Base-by-base conservation (phyloP, 2,888 invertebrate species). In the Melitaea athalia region DNA sequence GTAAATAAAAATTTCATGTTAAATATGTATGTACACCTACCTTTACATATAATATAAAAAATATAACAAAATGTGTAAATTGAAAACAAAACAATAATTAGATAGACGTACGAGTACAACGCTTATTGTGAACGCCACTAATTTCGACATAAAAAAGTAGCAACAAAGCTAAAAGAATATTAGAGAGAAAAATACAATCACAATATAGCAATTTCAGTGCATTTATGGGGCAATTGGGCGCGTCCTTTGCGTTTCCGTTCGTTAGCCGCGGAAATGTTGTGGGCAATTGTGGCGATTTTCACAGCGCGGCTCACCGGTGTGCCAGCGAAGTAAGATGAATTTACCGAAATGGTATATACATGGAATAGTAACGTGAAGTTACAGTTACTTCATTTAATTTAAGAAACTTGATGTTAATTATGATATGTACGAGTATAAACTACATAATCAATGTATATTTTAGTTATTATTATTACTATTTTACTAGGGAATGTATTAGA, bases 221-320 rank as follows among this genome's bases (percentile, higher is more conserved):
- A 64, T 61, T 70, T 67, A 62, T 67, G 45, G 43, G 64, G 60
- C 64, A 64, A 70, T 64, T 67, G 64, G 50, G 33, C 66, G 42
- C 63, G 53, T 63, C 65, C 59, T 59, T 43, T 66, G 69, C 65
- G 69, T 63, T 69, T 69, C 59, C 69, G 66, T 63, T 55, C 66
- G 63, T 66, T 69, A 66, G 63, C 52, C 60, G 55, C 66, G 66
- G 60, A 63, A 66, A 63, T 63, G 66, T 57, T 57, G 57, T 57
- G 57, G 57, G 57, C 15, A 57, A n/a, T 57, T 57, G 57, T 42
- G 57, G 57, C 42, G 57, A 57, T 57, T 57, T 57, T 42, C 42
- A 31, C 55, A 42, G 38, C 42, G 53, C n/a, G 38, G 57, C n/a
- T 42, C 4, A 10, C 15, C 38, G 57, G 53, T 53, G 53, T 53